A percentile compares a stretch with the other conserved stretches of the same genome.
Conservation (phyloP, 2,888 invertebrate genomes). For the Dasysyrphus albostriatus region DNA sequence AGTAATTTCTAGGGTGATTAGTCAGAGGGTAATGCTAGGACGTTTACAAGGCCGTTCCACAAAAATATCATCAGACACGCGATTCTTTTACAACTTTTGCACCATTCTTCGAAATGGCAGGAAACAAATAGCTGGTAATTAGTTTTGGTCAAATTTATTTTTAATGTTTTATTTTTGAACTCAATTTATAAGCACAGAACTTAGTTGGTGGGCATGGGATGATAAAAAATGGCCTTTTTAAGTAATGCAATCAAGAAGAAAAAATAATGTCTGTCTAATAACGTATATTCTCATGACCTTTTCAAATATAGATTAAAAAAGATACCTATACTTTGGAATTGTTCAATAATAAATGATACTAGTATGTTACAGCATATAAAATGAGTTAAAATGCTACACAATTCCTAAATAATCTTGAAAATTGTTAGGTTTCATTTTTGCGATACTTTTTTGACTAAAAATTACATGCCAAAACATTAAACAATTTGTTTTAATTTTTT, state of each 20-base stretch:
- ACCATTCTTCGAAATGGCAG: background rate
- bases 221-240: too few species aligned
- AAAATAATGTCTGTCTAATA: background rate
- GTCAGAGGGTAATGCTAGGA: conserved; percentile 4
- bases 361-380: too few species aligned
- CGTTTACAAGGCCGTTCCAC: conserved; percentile 11
- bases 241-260: background rate
- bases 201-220: too few species aligned
- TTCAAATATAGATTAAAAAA: background rate
- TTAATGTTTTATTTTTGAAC: background rate
- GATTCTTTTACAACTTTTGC: conserved; percentile 12
- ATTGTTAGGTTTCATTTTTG: too few species aligned
- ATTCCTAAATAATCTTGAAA: too few species aligned
- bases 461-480: too few species aligned
- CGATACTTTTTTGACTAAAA: too few species aligned
- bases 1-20: conserved; percentile 45
- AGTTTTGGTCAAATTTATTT: conserved; percentile 6
- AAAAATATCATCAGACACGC: conserved; percentile 32
- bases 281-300: background rate
- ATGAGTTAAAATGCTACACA: too few species aligned
- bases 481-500: too few species aligned
- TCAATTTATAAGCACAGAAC: too few species aligned
- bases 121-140: background rate
- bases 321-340: too few species aligned
- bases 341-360: too few species aligned